These are phyloP conservation scores for Microcebus griseorufus DNA, from an alignment of 2,113 vertebrate genomes.

Conservation along the genomic window DNA sequence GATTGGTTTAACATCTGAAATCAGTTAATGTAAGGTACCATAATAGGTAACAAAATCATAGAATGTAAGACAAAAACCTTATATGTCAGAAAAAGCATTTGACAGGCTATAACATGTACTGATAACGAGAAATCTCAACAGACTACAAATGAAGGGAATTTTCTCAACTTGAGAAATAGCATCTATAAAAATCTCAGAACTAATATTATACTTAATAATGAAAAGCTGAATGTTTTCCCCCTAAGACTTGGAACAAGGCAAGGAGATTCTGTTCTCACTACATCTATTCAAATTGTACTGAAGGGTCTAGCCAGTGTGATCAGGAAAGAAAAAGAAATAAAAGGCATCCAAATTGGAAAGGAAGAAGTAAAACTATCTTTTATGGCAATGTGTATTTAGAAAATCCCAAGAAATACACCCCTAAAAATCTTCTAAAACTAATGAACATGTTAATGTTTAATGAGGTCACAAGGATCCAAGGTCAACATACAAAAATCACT, in stretches of 20 bases:
- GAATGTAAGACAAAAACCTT: neutral
- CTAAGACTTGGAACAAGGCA: neutral
- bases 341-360: neutral
- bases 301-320: neutral
- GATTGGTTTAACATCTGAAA: conserved; percentile 24
- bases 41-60: neutral
- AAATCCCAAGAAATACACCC: neutral
- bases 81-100: neutral
- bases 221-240: neutral
- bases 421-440: neutral
- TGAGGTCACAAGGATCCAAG: neutral
- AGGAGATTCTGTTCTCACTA: neutral
- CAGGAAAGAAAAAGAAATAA: neutral
- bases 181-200: neutral
- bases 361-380: neutral
- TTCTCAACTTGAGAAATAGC: neutral
- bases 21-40: neutral
- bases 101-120: neutral
- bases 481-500: neutral
- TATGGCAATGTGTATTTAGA: neutral
- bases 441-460: neutral
- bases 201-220: neutral
- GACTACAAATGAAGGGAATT: neutral
- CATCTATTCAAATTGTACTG: neutral
- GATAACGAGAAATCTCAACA: neutral